Conservation (phyloP, 2,113 vertebrate species). For the Corythornis vintsioides region DNA sequence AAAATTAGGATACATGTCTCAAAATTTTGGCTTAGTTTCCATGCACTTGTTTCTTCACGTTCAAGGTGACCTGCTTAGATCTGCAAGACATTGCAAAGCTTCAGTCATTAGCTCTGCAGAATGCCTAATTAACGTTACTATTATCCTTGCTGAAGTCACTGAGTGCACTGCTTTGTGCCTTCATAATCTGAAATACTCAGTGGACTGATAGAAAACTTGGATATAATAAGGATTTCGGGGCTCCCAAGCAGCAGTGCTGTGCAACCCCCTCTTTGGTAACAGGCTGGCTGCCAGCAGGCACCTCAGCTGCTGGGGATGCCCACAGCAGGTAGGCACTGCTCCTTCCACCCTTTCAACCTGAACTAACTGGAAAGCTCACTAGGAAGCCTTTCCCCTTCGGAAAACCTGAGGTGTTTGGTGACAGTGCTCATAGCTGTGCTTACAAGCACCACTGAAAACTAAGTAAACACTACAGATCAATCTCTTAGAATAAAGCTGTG, state of each 20-base stretch:
- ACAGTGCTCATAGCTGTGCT: not conserved
- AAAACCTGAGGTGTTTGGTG: not conserved
- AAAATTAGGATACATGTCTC: constrained; percentile 46
- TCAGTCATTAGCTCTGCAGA: not conserved
- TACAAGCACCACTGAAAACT: not conserved
- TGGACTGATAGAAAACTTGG: not conserved
- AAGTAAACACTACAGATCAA: not conserved
- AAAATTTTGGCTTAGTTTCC: not conserved
- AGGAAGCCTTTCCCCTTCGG: not conserved
- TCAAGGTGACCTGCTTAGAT: constrained; percentile 44
- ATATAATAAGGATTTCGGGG: not conserved
- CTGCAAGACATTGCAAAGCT: not conserved
- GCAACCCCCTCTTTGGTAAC: rapidly evolving
- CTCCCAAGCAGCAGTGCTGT: not conserved
- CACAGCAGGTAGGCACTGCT: not conserved
- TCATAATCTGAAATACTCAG: not conserved
- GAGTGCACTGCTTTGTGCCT: not conserved
- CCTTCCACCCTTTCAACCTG: not conserved
- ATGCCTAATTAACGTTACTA: not conserved
- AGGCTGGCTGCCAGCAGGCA: not conserved
- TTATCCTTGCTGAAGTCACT: not conserved
- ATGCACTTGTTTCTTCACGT: not conserved
- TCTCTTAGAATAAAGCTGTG: not conserved
- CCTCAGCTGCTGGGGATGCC: not conserved
- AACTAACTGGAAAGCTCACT: not conserved